A percentile compares a stretch with the other conserved stretches of the same genome.
These are phyloP conservation scores for Arvicola amphibius DNA, from an alignment of 2,797 vertebrate genomes.

Conservation along the genomic window DNA sequence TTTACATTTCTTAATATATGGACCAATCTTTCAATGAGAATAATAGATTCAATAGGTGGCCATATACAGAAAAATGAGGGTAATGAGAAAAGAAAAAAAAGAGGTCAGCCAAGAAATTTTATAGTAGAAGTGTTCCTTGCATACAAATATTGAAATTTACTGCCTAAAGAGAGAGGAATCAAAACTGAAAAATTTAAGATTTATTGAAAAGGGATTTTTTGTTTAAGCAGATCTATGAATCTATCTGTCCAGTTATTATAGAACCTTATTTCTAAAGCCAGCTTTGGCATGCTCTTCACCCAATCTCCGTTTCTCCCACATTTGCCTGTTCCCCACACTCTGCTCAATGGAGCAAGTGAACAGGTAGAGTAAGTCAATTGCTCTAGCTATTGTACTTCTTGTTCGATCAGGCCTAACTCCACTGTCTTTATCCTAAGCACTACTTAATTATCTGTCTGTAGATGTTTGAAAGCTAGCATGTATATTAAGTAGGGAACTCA, in stretches of 20 bases:
- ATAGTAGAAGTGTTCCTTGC: background rate
- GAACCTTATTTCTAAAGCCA: background rate
- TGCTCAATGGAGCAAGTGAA: background rate
- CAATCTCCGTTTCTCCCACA: accelerated
- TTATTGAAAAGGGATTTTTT: background rate
- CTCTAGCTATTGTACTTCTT: background rate
- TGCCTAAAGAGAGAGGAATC: background rate
- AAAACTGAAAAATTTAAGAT: background rate
- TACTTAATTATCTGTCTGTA: constrained; percentile 14
- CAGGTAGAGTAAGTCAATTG: background rate
- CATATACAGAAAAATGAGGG: background rate
- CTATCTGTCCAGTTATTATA: background rate
- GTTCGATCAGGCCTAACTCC: background rate
- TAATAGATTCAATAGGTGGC: background rate
- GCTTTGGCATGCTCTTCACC: background rate
- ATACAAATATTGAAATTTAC: background rate
- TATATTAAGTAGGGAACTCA: background rate
- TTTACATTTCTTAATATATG: background rate
- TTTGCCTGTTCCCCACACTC: accelerated
- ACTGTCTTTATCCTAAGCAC: background rate
- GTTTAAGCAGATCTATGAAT: background rate
- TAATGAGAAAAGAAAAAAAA: constrained; percentile 3
- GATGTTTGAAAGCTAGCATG: background rate
- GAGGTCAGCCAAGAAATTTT: background rate
- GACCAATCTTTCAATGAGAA: background rate